phyloP scores from a whole-genome alignment of 92 coral and sea anemone genomes.

The Galaxea fascicularis region DNA sequence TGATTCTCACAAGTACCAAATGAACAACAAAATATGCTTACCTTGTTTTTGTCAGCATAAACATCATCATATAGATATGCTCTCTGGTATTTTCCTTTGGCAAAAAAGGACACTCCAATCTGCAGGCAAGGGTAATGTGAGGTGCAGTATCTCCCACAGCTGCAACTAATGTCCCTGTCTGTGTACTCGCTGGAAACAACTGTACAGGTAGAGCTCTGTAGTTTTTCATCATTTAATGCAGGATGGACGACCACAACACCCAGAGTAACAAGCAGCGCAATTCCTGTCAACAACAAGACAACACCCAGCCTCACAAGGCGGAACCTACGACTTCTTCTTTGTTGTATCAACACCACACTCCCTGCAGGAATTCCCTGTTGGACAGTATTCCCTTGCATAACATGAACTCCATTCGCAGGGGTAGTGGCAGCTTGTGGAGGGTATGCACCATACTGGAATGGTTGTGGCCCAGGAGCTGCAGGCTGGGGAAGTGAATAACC shows the following conservation, averaged over 20 bases:
- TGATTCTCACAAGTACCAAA: neutral
- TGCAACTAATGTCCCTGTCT: slow-evolving; percentile 16
- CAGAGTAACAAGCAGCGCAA: slow-evolving; percentile 48
- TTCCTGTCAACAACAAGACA: slow-evolving; percentile 27
- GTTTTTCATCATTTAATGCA: slow-evolving; percentile 53
- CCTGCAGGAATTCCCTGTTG: slow-evolving; percentile 26
- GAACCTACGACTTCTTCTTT: slow-evolving; percentile 22
- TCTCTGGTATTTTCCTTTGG: slow-evolving; percentile 13
- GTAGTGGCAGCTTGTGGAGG: neutral
- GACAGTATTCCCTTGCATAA: slow-evolving; percentile 5
- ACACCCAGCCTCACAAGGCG: slow-evolving; percentile 26
- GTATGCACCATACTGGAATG: slow-evolving; percentile 1
- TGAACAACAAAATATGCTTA: neutral
- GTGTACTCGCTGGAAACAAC: slow-evolving; percentile 33
- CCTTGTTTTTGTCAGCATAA: slow-evolving; percentile 27
- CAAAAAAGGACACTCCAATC: slow-evolving; percentile 44
- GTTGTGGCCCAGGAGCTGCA: neutral
- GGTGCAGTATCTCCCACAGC: slow-evolving; percentile 71
- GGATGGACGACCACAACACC: slow-evolving; percentile 65
- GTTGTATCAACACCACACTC: neutral
- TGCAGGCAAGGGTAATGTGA: slow-evolving; percentile 60
- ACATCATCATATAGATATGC: slow-evolving; percentile 36
- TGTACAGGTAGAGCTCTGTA: slow-evolving; percentile 46
- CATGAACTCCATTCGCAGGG: neutral
- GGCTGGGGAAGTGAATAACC: slow-evolving; percentile 19